phyloP scores from a whole-genome alignment of 1,140 invertebrate species.

The Solenopsis invicta region DNA sequence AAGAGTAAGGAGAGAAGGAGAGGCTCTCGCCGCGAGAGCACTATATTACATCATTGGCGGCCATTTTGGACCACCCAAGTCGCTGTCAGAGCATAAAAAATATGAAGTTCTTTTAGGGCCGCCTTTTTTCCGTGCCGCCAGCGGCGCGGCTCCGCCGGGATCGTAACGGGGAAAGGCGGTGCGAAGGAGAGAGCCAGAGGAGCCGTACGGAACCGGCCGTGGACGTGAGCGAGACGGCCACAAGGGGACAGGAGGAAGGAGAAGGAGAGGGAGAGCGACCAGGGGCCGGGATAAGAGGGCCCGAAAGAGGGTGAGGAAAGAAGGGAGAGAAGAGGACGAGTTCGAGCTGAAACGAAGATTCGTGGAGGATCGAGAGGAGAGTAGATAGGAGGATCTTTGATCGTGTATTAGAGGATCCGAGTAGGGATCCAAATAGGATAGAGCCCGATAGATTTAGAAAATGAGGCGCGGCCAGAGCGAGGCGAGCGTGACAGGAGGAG shows the following conservation, averaged over 20 bases:
- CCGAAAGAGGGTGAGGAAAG: constrained; percentile 23
- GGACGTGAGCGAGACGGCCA: constrained; percentile 48
- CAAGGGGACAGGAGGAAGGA: constrained; percentile 38
- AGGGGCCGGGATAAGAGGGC: neutral
- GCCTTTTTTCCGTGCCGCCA: constrained; percentile 86
- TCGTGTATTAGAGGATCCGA: constrained; percentile 14
- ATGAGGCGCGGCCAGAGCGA: constrained; percentile 35
- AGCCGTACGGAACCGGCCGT: constrained; percentile 66
- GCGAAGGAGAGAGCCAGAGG: constrained; percentile 73
- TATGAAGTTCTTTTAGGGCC: constrained; percentile 88
- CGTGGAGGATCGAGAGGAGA: constrained; percentile 27
- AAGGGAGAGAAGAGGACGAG: constrained; percentile 43
- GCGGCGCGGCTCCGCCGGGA: constrained; percentile 80
- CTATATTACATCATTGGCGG: constrained; percentile 87
- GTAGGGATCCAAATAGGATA: constrained; percentile 40
- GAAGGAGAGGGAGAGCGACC: constrained; percentile 38
- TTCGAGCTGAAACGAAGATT: constrained; percentile 32
- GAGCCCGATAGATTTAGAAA: constrained; percentile 54
- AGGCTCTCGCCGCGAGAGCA: constrained; percentile 76
- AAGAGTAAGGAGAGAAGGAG: constrained; percentile 24
- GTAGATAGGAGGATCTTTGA: constrained; percentile 40
- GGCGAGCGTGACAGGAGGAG: neutral
- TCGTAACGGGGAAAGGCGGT: constrained; percentile 81
- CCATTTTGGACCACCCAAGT: constrained; percentile 88
- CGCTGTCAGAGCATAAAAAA: constrained; percentile 87